These are phyloP conservation scores for Misgurnus anguillicaudatus DNA, from an alignment of 2,113 vertebrate genomes.

Conservation along the genomic window DNA sequence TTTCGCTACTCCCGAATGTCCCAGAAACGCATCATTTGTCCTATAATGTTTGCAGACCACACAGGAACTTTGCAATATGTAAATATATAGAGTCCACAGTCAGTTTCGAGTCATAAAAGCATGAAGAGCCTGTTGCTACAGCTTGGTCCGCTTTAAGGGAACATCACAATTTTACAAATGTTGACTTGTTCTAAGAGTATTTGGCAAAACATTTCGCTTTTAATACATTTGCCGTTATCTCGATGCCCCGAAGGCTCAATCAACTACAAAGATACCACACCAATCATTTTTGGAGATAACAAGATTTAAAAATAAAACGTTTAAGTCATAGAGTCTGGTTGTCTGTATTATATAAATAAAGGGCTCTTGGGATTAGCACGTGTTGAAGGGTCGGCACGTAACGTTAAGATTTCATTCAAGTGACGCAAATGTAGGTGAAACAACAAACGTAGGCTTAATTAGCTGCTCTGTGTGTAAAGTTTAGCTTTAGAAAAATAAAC, in stretches of 20 bases:
- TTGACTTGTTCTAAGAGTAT: conserved; percentile 34
- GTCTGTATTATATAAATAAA: conserved; percentile 12
- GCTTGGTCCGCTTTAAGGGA: conserved; percentile 41
- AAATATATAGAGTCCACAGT: conserved; percentile 34
- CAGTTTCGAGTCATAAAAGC: conserved; percentile 37
- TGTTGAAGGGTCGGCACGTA: conserved; percentile 44
- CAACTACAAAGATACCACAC: not conserved
- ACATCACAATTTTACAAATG: conserved; percentile 37
- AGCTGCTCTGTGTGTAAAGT: conserved; percentile 44
- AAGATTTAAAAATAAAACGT: not conserved
- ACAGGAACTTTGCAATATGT: conserved; percentile 25
- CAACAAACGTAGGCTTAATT: conserved; percentile 58
- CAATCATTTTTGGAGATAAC: not conserved
- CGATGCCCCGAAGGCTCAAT: not conserved
- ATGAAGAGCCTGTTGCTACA: conserved; percentile 38
- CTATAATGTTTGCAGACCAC: conserved; percentile 32
- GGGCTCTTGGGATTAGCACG: not conserved
- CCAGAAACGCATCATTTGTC: conserved; percentile 32
- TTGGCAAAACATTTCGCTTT: conserved; percentile 4
- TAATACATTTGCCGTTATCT: not conserved
- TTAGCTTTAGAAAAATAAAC: conserved; percentile 55
- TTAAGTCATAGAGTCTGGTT: not conserved
- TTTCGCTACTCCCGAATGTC: conserved; percentile 22
- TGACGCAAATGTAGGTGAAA: conserved; percentile 43
- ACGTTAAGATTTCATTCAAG: conserved; percentile 39